A percentile compares a stretch with the other conserved stretches of the same genome.
Conservation (phyloP, 2,113 vertebrate species). For the Phrynocephalus versicolor region DNA sequence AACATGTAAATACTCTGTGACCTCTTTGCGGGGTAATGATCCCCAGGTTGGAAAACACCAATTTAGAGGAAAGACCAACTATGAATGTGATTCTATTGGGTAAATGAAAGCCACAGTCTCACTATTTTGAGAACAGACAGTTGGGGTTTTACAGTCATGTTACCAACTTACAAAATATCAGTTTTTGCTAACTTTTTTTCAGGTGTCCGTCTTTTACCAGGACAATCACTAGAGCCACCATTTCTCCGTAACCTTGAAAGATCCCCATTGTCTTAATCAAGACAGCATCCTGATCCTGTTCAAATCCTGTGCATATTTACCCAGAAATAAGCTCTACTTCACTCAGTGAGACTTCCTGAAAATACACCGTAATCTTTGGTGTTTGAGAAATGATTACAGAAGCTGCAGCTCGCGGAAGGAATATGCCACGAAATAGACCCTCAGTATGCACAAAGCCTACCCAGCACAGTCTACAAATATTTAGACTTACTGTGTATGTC, state of each 20-base stretch:
- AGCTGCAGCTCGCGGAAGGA: neutral
- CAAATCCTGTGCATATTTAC: neutral
- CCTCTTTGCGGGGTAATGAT: too few relatives aligned
- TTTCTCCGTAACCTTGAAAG: neutral
- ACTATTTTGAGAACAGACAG: too few relatives aligned
- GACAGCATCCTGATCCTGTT: neutral
- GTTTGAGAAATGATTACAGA: too few relatives aligned
- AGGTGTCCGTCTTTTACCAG: neutral
- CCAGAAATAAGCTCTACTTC: neutral
- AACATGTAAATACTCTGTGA: too few relatives aligned
- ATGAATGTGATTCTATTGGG: too few relatives aligned
- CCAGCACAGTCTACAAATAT: neutral
- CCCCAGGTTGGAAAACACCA: too few relatives aligned
- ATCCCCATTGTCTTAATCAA: neutral
- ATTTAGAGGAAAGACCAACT: too few relatives aligned
- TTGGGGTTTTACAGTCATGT: neutral
- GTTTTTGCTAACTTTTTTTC: neutral
- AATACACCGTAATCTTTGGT: neutral
- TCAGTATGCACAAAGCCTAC: slow-evolving; percentile 16
- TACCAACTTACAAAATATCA: neutral
- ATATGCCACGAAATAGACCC: neutral
- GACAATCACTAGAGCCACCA: neutral
- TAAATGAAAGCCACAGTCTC: too few relatives aligned
- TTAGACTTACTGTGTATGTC: slow-evolving; percentile 47
- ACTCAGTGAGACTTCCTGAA: neutral